phyloP scores from a whole-genome alignment of 2,113 vertebrate genomes.

The Brachypteracias leptosomus region DNA sequence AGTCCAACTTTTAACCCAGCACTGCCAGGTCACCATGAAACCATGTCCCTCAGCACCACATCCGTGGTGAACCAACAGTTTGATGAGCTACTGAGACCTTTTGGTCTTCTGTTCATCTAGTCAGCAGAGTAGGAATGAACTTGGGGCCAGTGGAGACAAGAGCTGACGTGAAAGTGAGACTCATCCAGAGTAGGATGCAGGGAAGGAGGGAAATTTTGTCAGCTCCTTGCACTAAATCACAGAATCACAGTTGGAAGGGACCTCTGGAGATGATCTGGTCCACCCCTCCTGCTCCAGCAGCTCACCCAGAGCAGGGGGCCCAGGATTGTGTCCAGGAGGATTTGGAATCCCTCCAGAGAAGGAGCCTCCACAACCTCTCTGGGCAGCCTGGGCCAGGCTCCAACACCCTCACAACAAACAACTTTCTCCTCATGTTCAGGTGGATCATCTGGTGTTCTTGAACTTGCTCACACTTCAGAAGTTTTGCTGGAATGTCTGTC shows the following conservation, averaged over 20 bases:
- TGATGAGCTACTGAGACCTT: not conserved
- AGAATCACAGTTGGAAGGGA: not conserved
- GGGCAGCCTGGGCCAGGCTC: not conserved
- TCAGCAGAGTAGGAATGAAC: not conserved
- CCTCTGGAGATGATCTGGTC: not conserved
- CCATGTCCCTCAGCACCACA: not conserved
- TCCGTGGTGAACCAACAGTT: not conserved
- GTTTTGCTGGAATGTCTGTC: not conserved
- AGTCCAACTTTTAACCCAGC: not conserved
- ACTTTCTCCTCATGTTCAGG: not conserved
- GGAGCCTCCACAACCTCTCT: not conserved
- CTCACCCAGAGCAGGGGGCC: not conserved
- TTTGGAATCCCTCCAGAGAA: not conserved
- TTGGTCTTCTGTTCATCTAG: not conserved
- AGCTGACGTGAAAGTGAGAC: not conserved
- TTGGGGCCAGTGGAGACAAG: not conserved
- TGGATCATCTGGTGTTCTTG: not conserved
- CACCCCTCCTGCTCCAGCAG: not conserved
- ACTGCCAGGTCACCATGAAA: not conserved
- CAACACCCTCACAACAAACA: not conserved
- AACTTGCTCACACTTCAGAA: not conserved
- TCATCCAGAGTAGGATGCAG: not conserved
- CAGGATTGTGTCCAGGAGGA: not conserved
- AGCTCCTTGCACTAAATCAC: not conserved
- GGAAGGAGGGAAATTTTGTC: not conserved